Base-by-base conservation (phyloP, 2,888 invertebrate genomes). In the Synergus umbraculus region DNA sequence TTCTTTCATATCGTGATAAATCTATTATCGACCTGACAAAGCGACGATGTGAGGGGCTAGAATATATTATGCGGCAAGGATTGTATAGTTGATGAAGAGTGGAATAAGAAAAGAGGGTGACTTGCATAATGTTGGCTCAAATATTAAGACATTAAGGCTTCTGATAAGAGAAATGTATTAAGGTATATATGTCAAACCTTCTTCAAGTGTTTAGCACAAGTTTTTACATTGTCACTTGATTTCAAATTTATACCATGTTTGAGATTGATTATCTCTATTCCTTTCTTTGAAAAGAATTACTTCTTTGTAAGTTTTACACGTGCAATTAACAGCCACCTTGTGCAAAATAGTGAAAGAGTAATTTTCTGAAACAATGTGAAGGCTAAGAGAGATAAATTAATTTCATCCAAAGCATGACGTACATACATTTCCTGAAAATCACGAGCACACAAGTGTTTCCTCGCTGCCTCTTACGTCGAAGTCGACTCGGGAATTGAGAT, bases 401-500 rank as follows among this genome's bases (percentile, higher is more conserved):
- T 22, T 44, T 7, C 46, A 44, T 67, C 44, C 22, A 15, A 18
- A 12, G 12, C 18, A 18, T 44, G 1, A 44, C 12, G 22, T 67
- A 18, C 29, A 67, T 43, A 22, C 18, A 29, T 29, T 67, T 22
- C 18, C 13, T 18, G 67, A 46, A 67, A 67, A 67, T 67, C 22
- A 44, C 10, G 44, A 66, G 43, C 10, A 44, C 4, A 44, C 66
- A 43, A 18, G 15, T 65, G 15, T n/a, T 58, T 58, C 10, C 41
- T 41, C 15, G n/a, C 66, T 43, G 43, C 12, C 66, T 44, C 44
- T 66, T 37, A 43, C 44, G 0, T 22, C n/a, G 67, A 67, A 67
- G 13, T 67, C 67, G 46, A 13, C 67, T 67, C 10, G 67, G 46
- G 67, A 46, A 67, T 67, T 67, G 67, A 67, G 22, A 67, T 67